Conservation (phyloP, 1,140 invertebrate genomes). For the Phthorimaea operculella region DNA sequence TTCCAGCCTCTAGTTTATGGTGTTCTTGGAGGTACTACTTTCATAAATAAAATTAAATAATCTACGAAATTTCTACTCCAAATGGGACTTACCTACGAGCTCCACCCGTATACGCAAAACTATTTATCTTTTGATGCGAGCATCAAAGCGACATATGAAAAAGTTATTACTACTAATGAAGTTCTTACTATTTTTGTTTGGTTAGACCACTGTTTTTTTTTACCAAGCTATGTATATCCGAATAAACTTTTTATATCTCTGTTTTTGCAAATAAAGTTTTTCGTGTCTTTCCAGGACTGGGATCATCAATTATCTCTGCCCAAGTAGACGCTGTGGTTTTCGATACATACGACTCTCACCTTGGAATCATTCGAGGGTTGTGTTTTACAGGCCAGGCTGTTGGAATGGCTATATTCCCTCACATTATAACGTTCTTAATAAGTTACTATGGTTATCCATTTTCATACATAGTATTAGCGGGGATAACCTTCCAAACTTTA, state of each 20-base stretch:
- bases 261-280: no score
- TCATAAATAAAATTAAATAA: no score
- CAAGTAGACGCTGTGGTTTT: constrained; percentile 60
- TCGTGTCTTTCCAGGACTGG: constrained; percentile 50
- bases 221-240: no score
- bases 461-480: constrained; percentile 47
- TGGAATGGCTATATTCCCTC: constrained; percentile 55
- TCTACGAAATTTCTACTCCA: no score
- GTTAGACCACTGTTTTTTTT: not conserved
- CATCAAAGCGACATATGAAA: no score
- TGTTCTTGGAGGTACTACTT: constrained; percentile 42
- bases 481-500: constrained; percentile 54
- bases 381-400: constrained; percentile 55
- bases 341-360: constrained; percentile 53
- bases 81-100: no score
- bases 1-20: constrained; percentile 48
- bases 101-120: no score
- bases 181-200: no score
- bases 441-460: constrained; percentile 48
- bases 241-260: no score
- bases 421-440: constrained; percentile 50
- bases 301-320: constrained; percentile 55
- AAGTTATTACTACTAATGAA: no score
- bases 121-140: no score
- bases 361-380: constrained; percentile 41